Evolutionary conservation across 2,113 vertebrate species (phyloP), one percentile per base, ranked within the genome.

Genomic region (Oxyruncus cristatus): DNA sequence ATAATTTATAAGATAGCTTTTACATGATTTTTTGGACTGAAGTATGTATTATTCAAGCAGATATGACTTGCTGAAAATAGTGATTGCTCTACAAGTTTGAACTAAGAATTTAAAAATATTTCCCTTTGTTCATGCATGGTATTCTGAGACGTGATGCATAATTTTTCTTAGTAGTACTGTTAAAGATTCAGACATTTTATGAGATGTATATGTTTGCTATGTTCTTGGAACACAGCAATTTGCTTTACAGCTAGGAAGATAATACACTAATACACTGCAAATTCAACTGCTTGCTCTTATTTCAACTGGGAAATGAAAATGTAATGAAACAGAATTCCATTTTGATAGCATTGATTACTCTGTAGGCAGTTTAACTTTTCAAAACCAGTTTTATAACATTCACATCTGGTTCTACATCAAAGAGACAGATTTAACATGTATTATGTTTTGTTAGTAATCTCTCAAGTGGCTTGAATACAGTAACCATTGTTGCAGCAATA

Each of bases 301-400:
- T 93, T 83, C 82, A 92, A 27, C 42, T 63, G 76, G 76, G 56
- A 93, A 91, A 92, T 80, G 20, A 94, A 92, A 92, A 85, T 42
- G 22, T 66, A 92, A 87, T 39, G 49, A 87, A 93, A 78, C 30
- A 63, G 74, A 82, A 90, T 85, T 91, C 50, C 11, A 47, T 95
- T 91, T 79, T 92, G 61, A 67, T 89, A 56, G 8, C 27, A 44
- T 26, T 81, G 70, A 73, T 93, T 95, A 81, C 61, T 75, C 84
- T 35, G 35, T 35, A 84, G 80, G 39, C 77, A 91, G 56, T 65
- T 93, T 84, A 92, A 37, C 55, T 92, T 91, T 84, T 78, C 8
- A 17, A 71, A 81, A 58, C 12, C 11, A 21, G 66, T 89, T 90
- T 87, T 37, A 58, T 61, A 49, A 33, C 14, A 12, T 52, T 73